Percentiles rank a stretch among this genome's conserved stretches.
Conservation (phyloP, 1,140 invertebrate genomes). For the Meteorus sp. region DNA sequence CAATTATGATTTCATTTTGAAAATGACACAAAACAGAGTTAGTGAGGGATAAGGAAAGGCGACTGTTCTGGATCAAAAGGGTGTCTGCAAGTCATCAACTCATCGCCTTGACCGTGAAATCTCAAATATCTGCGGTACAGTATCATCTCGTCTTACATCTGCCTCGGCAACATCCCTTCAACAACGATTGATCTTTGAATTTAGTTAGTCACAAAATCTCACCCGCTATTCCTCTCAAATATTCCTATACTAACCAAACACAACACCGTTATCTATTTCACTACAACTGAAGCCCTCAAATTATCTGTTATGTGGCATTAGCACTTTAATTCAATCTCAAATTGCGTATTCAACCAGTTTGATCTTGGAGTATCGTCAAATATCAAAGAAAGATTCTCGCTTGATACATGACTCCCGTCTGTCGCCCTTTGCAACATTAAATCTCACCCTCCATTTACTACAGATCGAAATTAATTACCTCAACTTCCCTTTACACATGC, state of each 20-base stretch:
- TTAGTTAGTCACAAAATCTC: too few relatives aligned
- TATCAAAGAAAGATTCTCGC: constrained; percentile 42
- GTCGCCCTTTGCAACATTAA: not conserved
- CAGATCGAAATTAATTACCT: constrained; percentile 1
- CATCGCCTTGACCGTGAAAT: constrained; percentile 10
- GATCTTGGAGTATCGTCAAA: constrained; percentile 29
- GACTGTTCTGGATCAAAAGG: constrained; percentile 38
- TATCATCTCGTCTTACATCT: not conserved
- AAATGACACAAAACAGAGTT: not conserved
- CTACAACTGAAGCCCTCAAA: too few relatives aligned
- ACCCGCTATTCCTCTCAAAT: too few relatives aligned
- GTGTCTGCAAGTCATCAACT: constrained; percentile 35
- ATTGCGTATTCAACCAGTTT: constrained; percentile 30
- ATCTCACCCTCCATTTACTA: constrained; percentile 8
- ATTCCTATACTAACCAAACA: too few relatives aligned
- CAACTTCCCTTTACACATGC: constrained; percentile 19
- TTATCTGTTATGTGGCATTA: constrained; percentile 32
- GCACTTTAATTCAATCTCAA: constrained; percentile 46
- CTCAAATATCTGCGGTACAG: too few relatives aligned
- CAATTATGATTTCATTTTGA: not conserved
- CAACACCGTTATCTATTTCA: too few relatives aligned
- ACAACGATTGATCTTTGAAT: too few relatives aligned
- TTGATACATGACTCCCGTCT: constrained; percentile 34
- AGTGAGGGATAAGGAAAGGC: constrained; percentile 20
- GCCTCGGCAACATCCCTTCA: not conserved